Conservation (phyloP, 2,113 vertebrate genomes). For the Zosterops borbonicus region DNA sequence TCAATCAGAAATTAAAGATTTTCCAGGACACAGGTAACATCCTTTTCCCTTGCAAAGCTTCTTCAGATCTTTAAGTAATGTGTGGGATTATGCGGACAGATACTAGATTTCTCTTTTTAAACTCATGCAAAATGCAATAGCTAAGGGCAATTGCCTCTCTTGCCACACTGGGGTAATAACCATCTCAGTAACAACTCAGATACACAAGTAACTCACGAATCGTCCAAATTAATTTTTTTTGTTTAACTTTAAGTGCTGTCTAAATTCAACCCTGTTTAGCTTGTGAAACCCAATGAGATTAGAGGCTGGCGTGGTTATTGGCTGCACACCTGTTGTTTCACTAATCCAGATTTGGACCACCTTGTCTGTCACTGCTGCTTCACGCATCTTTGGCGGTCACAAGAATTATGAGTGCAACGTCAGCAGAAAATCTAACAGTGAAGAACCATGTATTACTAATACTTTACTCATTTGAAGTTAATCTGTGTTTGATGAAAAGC, state of each 20-base stretch:
- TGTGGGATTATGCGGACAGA: not conserved
- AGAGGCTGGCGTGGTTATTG: slow-evolving; percentile 12
- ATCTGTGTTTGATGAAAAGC: not conserved
- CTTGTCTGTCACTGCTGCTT: slow-evolving; percentile 35
- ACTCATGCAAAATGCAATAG: not conserved
- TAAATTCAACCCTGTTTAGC: slow-evolving; percentile 50
- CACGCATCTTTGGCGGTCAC: not conserved
- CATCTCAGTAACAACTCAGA: not conserved
- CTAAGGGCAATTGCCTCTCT: not conserved
- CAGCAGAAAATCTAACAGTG: not conserved
- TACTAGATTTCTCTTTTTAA: not conserved
- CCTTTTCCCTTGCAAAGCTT: slow-evolving; percentile 28
- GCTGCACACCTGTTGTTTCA: slow-evolving; percentile 15
- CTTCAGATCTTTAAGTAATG: not conserved
- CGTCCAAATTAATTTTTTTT: not conserved
- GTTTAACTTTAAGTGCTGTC: not conserved
- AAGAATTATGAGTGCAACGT: not conserved
- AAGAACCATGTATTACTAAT: not conserved
- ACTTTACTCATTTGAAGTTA: not conserved
- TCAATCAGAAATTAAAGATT: not conserved
- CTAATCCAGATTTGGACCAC: slow-evolving; percentile 23
- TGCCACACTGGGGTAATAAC: not conserved
- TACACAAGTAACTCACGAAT: not conserved
- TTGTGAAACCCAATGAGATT: slow-evolving; percentile 56
- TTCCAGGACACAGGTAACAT: slow-evolving; percentile 66